Base-by-base conservation (phyloP, 2,797 vertebrate species). In the Esox lucius region DNA sequence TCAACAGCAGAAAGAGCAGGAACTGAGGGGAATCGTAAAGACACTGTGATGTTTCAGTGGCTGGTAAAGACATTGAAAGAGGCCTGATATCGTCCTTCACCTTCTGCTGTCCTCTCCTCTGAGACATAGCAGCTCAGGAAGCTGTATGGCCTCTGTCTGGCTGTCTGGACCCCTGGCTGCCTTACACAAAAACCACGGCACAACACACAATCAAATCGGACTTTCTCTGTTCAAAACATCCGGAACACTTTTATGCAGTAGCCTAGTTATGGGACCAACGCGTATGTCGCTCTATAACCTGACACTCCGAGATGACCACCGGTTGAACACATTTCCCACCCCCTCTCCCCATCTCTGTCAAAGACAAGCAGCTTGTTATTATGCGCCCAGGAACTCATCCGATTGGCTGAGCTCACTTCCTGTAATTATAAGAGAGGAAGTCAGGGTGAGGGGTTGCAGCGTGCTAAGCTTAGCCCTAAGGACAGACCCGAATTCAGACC, bases 401-500 rank as follows among this genome's bases (percentile, higher is more conserved):
- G 90, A 94, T 94, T 92, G 91, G 91, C 87, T 83, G 85, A 84
- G 88, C 89, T 91, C 83, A 84, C 91, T 95, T 96, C 90, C 92
- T 94, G 89, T 86, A 94, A 95, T 96, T 94, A 95, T 90, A 85
- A 82, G 83, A 89, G 83, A 94, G 92, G 93, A 96, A 96, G 93
- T 81, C 0, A 70, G 80, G 94, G 93, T 95, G 94, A 96, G 85
- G 89, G 93, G 94, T 95, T 88, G 89, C 83, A 84, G 81, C 76
- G 85, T 88, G 83, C 88, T 86, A 85, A 84, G 81, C 87, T 87
- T 90, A 90, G 86, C 83, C 79, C 69, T n/a, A 42, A 74, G 76
- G 79, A 87, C 82, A 81, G 78, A 78, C 61, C 65, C 67, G 79
- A 49, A 74, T 42, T 80, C 28, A 48, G 46, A 66, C 74, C 46